Base-by-base conservation (phyloP, 2,797 vertebrate genomes). In the Characodon lateralis region DNA sequence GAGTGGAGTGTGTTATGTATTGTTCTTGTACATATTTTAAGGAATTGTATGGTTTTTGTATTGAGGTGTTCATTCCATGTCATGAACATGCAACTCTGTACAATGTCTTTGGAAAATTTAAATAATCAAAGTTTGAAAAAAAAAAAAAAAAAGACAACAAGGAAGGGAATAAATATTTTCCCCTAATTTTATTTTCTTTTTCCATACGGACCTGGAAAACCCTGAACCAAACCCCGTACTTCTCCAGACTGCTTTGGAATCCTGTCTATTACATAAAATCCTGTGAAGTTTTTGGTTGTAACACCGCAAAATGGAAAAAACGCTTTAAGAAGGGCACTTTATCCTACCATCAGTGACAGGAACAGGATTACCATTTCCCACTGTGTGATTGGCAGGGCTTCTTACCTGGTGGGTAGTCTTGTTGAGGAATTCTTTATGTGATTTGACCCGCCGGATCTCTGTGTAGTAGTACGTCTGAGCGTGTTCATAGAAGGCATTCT, bases 351-450 rank as follows among this genome's bases (percentile, higher is more conserved):
- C 46, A 48, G 46, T 2, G 10, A 2, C 46, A 48, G 46, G 46
- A 10, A 13, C 46, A 48, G 8, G 46, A 13, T 9, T 43, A 43
- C 43, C 43, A 6, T 43, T 13, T 13, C 10, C 46, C 46, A 48
- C 46, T 2, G 46, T 2, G 12, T 53, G 51, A 3, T 53, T 6
- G n/a, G 22, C 41, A 31, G 24, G 35, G 28, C 41, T 18, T 79
- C 70, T 72, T 94, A 99, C 98, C 97, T 99, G 98, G 85, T 99
- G 98, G 28, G 98, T 99, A 6, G 98, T 99, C 95, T 99, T 99
- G 94, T 99, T 99, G 85, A 99, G 96, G 89, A 98, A 99, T 85
- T 99, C 98, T 89, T 99, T 99, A 83, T 99, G 98, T n/a, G 98
- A 98, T 85, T 99, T 99, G 73, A 99, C 98, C 84, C 97, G 96